These are phyloP conservation scores for Caenorhabditis becei DNA, from an alignment of 2,888 invertebrate species.

Conservation along the genomic window DNA sequence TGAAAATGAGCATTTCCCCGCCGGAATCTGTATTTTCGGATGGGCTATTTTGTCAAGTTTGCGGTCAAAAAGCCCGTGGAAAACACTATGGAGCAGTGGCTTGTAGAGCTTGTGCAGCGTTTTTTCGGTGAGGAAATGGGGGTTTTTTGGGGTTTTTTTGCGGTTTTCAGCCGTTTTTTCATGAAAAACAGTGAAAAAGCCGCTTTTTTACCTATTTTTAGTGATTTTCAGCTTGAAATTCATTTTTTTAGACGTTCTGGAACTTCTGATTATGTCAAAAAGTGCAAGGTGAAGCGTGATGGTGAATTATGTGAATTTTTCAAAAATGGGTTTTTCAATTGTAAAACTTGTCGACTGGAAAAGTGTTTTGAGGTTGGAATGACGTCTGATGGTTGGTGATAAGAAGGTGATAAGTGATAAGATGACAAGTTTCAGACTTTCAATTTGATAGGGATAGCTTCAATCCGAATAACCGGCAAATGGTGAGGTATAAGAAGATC, in stretches of 20 bases:
- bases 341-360: conserved; percentile 49
- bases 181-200: too few relatives aligned
- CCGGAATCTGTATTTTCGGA: not conserved
- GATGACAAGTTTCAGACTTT: conserved; percentile 9
- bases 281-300: conserved; percentile 12
- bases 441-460: conserved; percentile 30
- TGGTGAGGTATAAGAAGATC: conserved; percentile 12
- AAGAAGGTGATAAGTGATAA: not conserved
- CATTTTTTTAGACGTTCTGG: conserved; percentile 13
- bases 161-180: too few relatives aligned
- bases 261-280: not conserved
- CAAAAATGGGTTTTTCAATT: conserved; percentile 56
- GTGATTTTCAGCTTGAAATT: not conserved
- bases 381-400: conserved; percentile 45
- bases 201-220: too few relatives aligned
- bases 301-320: conserved; percentile 51
- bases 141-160: too few relatives aligned
- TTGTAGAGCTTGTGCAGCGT: conserved; percentile 61
- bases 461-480: not conserved
- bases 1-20: not conserved
- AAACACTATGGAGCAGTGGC: conserved; percentile 40
- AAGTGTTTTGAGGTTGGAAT: conserved; percentile 58
- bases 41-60: conserved; percentile 35
- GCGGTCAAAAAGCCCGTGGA: conserved; percentile 52
- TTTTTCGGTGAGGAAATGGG: conserved; percentile 59